phyloP scores from a whole-genome alignment of 2,888 invertebrate genomes.

The Nymphalis c-album region DNA sequence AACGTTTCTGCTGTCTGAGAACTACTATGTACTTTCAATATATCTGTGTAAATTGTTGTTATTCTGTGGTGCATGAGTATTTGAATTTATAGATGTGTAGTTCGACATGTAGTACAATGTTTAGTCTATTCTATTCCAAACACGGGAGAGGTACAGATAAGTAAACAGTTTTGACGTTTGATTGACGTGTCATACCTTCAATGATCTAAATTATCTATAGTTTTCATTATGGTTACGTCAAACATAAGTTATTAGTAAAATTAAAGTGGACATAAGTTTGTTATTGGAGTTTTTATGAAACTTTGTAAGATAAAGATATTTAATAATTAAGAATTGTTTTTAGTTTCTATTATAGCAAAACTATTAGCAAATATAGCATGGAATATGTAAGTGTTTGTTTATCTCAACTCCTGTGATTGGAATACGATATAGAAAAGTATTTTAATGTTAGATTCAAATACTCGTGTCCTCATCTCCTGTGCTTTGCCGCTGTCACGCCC shows the following conservation, averaged over 20 bases:
- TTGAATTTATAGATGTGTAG: not conserved
- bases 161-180: no score
- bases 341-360: no score
- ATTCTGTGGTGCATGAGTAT: slow-evolving; percentile 20
- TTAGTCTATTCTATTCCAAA: slow-evolving; percentile 3
- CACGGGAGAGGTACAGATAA: no score
- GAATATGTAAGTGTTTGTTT: not conserved
- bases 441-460: slow-evolving; percentile 18
- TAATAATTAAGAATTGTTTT: no score
- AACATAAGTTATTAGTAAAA: no score
- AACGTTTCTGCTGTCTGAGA: slow-evolving; percentile 15
- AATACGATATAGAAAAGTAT: slow-evolving; percentile 7
- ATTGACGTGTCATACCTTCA: not conserved
- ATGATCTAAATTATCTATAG: not conserved
- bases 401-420: not conserved
- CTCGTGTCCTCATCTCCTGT: slow-evolving; percentile 46
- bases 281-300: no score
- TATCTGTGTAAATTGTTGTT: slow-evolving; percentile 24
- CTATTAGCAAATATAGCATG: no score
- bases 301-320: no score
- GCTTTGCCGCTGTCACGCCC: slow-evolving; percentile 74
- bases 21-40: slow-evolving; percentile 15
- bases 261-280: no score
- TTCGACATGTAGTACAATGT: not conserved
- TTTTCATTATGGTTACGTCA: no score